Conservation (phyloP, 2,888 invertebrate genomes). For the Lithophane semibrunnea region DNA sequence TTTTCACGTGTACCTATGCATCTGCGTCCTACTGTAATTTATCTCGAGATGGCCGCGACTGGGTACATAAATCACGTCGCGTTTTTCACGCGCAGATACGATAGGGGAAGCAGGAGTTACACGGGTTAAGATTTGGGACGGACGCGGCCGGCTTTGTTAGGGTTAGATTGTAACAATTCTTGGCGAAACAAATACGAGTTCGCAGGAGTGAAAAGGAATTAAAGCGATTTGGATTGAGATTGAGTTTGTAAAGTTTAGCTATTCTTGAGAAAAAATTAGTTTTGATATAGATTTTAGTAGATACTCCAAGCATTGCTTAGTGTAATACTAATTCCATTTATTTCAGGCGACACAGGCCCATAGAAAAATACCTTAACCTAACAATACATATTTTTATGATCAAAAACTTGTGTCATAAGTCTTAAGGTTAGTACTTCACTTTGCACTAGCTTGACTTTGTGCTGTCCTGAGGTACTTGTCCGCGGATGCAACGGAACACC, state of each 20-base stretch:
- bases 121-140: conserved; percentile 55
- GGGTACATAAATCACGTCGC: conserved; percentile 83
- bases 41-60: conserved; percentile 83
- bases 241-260: neutral
- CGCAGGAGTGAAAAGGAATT: neutral
- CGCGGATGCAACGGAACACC: no score
- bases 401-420: no score
- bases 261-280: no score
- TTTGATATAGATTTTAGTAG: no score
- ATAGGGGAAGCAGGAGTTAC: conserved; percentile 65
- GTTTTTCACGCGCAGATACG: conserved; percentile 79
- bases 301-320: neutral
- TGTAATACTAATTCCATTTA: no score
- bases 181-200: conserved; percentile 9
- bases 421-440: no score
- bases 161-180: conserved; percentile 24
- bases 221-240: neutral
- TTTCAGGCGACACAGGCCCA: no score
- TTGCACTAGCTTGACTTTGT: no score
- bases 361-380: no score
- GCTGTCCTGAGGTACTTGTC: no score
- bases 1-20: conserved; percentile 79
- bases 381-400: no score
- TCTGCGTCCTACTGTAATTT: conserved; percentile 81
- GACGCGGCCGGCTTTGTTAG: conserved; percentile 21